These are phyloP conservation scores for Molanna angustata DNA, from an alignment of 2,888 invertebrate genomes.

Conservation along the genomic window DNA sequence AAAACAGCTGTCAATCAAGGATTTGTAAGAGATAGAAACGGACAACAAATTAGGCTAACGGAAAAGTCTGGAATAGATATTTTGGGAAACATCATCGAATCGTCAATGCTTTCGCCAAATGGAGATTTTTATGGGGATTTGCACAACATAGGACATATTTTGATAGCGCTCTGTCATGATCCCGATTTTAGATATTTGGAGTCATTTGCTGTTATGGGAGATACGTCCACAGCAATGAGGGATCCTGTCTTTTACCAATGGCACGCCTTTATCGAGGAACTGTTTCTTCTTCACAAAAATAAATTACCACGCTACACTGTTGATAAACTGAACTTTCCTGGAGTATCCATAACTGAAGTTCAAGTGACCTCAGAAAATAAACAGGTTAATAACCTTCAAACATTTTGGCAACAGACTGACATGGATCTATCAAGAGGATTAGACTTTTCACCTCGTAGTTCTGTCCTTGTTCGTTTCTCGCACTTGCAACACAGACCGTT, in stretches of 20 bases:
- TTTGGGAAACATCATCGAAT: constrained; percentile 77
- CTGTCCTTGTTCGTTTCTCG: constrained; percentile 34
- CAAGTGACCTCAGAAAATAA: constrained; percentile 23
- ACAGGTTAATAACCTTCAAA: constrained; percentile 30
- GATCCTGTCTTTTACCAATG: constrained; percentile 43
- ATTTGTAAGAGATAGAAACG: constrained; percentile 56
- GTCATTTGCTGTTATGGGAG: constrained; percentile 40
- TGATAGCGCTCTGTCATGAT: constrained; percentile 75
- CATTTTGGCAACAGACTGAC: constrained; percentile 39
- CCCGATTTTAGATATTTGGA: constrained; percentile 70
- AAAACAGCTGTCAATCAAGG: constrained; percentile 67
- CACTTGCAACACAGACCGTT: constrained; percentile 38
- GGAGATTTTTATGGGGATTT: constrained; percentile 71
- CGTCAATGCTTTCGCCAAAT: constrained; percentile 68
- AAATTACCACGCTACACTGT: constrained; percentile 37
- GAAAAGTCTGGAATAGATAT: constrained; percentile 72
- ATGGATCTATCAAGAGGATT: constrained; percentile 41
- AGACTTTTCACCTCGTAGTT: constrained; percentile 37
- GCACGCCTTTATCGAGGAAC: constrained; percentile 41
- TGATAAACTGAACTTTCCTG: constrained; percentile 33
- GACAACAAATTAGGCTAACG: constrained; percentile 55
- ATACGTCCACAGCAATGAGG: constrained; percentile 40
- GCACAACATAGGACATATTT: constrained; percentile 80
- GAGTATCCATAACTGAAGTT: constrained; percentile 19
- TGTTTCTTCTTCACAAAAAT: constrained; percentile 40